Evolutionary conservation across 1,140 invertebrate genomes (phyloP).

Genomic region (Drosophila parabipectinata): DNA sequence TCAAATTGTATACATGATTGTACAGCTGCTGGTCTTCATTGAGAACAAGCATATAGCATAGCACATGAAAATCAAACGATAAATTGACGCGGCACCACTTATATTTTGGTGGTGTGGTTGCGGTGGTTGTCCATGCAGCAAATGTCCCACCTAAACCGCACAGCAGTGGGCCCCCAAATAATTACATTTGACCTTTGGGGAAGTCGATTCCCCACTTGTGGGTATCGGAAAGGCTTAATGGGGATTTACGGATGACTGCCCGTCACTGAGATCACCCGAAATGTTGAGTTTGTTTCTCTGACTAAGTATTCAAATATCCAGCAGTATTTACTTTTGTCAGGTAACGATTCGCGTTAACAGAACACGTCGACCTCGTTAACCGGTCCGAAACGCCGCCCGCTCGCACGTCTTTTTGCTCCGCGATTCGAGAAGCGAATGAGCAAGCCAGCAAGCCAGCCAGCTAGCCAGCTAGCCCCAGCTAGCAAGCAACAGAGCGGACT

Average conservation of each 20-base stretch:
- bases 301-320: constrained; percentile 15
- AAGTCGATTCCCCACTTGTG: constrained; percentile 11
- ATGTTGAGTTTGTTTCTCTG: background rate
- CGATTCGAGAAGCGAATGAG: constrained; percentile 39
- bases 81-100: constrained; percentile 40
- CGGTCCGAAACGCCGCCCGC: constrained; percentile 38
- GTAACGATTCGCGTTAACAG: constrained; percentile 39
- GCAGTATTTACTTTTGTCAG: constrained; percentile 42
- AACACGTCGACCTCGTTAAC: constrained; percentile 60
- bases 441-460: background rate
- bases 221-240: constrained; percentile 1
- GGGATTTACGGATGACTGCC: constrained; percentile 22
- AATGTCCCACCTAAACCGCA: constrained; percentile 24
- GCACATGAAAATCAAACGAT: constrained; percentile 47
- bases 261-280: constrained; percentile 31
- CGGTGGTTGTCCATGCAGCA: constrained; percentile 20
- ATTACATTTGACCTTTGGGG: constrained; percentile 52
- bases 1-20: constrained; percentile 25
- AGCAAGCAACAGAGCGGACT: constrained; percentile 24
- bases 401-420: constrained; percentile 39
- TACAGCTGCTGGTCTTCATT: constrained; percentile 43
- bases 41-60: constrained; percentile 17
- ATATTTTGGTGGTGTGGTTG: constrained; percentile 8
- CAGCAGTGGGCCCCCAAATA: constrained; percentile 17
- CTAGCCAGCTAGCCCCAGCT: background rate